Evolutionary conservation across 1,140 invertebrate genomes (phyloP).

Genomic region (Drosophila aff.): DNA sequence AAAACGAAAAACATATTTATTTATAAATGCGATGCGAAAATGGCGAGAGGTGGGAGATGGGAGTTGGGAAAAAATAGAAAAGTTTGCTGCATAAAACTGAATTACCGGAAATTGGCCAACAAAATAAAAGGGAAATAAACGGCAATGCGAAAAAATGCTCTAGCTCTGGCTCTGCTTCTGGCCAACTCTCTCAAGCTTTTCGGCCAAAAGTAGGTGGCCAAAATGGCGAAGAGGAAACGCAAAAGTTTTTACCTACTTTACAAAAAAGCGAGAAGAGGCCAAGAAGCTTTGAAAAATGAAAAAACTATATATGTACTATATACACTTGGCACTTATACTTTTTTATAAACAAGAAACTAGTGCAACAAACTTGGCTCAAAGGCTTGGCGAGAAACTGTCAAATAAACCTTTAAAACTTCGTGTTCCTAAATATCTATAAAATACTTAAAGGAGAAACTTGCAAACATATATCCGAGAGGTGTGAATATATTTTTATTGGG

Average conservation of each 20-base stretch:
- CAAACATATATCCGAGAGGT: background rate
- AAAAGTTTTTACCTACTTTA: slow-evolving; percentile 69
- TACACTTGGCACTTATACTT: slow-evolving; percentile 1
- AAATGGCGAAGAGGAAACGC: slow-evolving; percentile 37
- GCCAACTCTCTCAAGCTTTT: slow-evolving; percentile 21
- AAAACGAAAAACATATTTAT: slow-evolving; percentile 43
- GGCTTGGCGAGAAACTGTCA: slow-evolving; percentile 9
- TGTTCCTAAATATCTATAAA: background rate
- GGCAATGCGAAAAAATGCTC: slow-evolving; percentile 66
- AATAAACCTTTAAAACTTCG: slow-evolving; percentile 7
- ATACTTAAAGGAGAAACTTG: background rate
- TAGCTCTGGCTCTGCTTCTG: background rate
- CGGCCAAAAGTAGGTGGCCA: slow-evolving; percentile 64
- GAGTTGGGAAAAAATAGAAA: slow-evolving; percentile 64
- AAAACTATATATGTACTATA: background rate
- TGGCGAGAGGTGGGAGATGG: slow-evolving; percentile 13
- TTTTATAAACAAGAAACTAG: slow-evolving; percentile 70
- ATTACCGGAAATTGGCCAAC: slow-evolving; percentile 83
- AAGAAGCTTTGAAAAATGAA: slow-evolving; percentile 34
- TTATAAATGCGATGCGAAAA: slow-evolving; percentile 53
- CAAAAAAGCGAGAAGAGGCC: slow-evolving; percentile 15
- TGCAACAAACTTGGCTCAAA: slow-evolving; percentile 65
- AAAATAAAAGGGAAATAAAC: slow-evolving; percentile 62
- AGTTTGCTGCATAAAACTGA: slow-evolving; percentile 82
- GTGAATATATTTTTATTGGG: background rate